Evolutionary conservation across 2,797 vertebrate genomes (phyloP).

Genomic region (Tokudaia muenninki): DNA sequence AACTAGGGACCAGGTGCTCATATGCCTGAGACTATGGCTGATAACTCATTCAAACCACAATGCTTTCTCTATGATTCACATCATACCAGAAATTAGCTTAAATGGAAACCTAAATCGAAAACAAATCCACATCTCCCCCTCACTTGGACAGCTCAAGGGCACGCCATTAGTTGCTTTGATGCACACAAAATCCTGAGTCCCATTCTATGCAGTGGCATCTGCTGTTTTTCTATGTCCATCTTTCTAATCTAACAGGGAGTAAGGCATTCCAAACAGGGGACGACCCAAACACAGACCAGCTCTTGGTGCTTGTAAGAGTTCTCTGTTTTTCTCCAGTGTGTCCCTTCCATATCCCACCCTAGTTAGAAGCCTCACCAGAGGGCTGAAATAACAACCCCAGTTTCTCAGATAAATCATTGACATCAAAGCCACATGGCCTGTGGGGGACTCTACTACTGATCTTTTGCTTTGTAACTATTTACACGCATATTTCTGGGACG

Average conservation of each 20-base stretch:
- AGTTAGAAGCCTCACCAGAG: neutral
- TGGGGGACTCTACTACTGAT: neutral
- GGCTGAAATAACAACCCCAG: neutral
- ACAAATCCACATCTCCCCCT: neutral
- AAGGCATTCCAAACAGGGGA: neutral
- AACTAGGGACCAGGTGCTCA: neutral
- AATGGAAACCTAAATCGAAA: neutral
- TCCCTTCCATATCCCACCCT: accelerated
- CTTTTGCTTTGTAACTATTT: neutral
- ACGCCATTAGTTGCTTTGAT: neutral
- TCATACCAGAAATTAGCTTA: neutral
- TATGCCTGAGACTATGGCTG: no score
- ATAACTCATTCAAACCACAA: neutral
- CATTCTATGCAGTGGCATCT: neutral
- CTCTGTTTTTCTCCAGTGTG: neutral
- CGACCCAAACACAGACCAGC: neutral
- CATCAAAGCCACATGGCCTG: neutral
- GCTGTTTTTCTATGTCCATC: neutral
- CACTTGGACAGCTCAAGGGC: neutral
- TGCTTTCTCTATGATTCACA: neutral
- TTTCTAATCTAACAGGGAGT: neutral
- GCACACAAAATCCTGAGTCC: neutral
- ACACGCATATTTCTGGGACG: neutral
- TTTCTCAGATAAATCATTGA: neutral
- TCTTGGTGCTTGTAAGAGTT: neutral